These are phyloP conservation scores for Proteles cristata DNA, from an alignment of 2,113 vertebrate genomes.

Conservation along the genomic window DNA sequence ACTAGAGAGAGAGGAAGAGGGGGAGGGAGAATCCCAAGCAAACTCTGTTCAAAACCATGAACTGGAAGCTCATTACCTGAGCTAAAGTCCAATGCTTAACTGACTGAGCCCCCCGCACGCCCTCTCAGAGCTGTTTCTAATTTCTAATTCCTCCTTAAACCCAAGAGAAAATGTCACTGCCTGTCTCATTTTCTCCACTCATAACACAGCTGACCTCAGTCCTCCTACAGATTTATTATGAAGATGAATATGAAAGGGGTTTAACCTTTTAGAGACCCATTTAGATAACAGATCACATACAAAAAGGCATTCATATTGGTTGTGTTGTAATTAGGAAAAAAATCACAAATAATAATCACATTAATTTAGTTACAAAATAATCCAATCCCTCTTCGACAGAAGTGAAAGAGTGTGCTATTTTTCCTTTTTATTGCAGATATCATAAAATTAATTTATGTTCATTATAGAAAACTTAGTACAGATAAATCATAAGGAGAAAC, in stretches of 20 bases:
- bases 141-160: slow-evolving; percentile 8
- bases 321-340: slow-evolving; percentile 25
- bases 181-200: neutral
- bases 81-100: no score
- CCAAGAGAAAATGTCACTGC: neutral
- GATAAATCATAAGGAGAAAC: neutral
- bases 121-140: neutral
- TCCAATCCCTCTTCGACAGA: slow-evolving; percentile 12
- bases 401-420: neutral
- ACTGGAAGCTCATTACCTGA: no score
- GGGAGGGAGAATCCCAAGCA: no score
- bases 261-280: neutral
- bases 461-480: slow-evolving; percentile 1
- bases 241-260: neutral
- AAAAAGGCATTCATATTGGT: neutral
- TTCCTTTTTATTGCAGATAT: slow-evolving; percentile 51
- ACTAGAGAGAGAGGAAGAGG: no score
- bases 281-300: neutral
- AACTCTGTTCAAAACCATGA: no score
- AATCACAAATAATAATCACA: neutral
- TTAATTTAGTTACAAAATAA: slow-evolving; percentile 40
- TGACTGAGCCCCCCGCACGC: no score
- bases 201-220: neutral
- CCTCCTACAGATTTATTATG: neutral
- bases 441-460: neutral